Evolutionary conservation across 2,797 vertebrate genomes (phyloP).

Genomic region (Phataginus tetradactyla): DNA sequence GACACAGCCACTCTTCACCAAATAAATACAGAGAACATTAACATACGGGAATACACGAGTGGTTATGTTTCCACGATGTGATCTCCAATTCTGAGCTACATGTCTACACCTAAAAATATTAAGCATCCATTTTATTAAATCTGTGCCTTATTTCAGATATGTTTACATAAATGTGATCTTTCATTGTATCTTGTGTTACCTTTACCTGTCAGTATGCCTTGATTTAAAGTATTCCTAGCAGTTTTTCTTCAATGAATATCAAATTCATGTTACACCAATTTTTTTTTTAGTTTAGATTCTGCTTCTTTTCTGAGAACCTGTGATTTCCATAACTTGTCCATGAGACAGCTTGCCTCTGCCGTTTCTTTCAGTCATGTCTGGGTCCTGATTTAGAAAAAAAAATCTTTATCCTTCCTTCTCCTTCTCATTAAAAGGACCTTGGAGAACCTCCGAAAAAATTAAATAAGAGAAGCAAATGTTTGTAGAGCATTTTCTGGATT

Average conservation of each 20-base stretch:
- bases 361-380: slow-evolving; percentile 9
- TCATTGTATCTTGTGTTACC: background rate
- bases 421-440: slow-evolving; percentile 28
- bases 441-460: background rate
- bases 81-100: background rate
- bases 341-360: background rate
- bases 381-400: background rate
- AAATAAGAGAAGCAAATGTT: background rate
- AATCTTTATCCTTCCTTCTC: background rate
- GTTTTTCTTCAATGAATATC: slow-evolving; percentile 28
- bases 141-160: background rate
- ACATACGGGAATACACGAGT: background rate
- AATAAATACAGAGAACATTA: background rate
- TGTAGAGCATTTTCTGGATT: background rate
- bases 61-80: background rate
- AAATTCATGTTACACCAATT: background rate
- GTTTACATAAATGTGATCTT: background rate
- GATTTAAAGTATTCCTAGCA: slow-evolving; percentile 29
- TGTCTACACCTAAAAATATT: background rate
- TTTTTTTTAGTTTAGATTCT: background rate
- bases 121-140: background rate
- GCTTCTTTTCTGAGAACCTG: background rate
- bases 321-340: slow-evolving; percentile 24
- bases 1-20: background rate
- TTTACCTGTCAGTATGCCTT: background rate